phyloP scores from a whole-genome alignment of 2,113 vertebrate genomes.

The Drymodes brunneopygia region DNA sequence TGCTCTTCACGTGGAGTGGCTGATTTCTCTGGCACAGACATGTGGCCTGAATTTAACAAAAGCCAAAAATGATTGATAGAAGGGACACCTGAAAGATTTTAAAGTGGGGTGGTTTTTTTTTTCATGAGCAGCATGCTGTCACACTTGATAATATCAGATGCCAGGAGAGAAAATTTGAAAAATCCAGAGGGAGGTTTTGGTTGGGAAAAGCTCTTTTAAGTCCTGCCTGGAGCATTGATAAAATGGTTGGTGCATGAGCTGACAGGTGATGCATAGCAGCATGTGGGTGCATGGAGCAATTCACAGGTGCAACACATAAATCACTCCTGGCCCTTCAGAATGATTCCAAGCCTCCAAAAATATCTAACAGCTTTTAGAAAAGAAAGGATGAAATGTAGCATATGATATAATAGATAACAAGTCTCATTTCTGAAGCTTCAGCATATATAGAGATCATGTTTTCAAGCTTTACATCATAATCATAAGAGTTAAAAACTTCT shows the following conservation, averaged over 20 bases:
- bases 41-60: not conserved
- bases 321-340: not conserved
- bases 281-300: not conserved
- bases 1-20: not conserved
- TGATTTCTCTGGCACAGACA: not conserved
- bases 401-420: not conserved
- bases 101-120: not conserved
- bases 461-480: not conserved
- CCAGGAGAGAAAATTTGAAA: not conserved
- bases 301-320: not conserved
- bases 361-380: not conserved
- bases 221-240: not conserved
- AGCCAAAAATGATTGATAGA: not conserved
- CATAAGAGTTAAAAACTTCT: not conserved
- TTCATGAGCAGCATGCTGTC: not conserved
- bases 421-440: not conserved
- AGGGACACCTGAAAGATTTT: not conserved
- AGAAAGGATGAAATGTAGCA: not conserved
- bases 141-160: not conserved
- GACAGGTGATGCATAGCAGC: not conserved
- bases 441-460: not conserved
- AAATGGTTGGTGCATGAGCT: accelerated
- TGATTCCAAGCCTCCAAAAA: not conserved
- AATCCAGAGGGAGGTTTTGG: not conserved
- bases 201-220: not conserved